Evolutionary conservation across 2,888 invertebrate genomes (phyloP), one percentile per base, ranked within the genome.

Genomic region (Halictus quadricinctus): DNA sequence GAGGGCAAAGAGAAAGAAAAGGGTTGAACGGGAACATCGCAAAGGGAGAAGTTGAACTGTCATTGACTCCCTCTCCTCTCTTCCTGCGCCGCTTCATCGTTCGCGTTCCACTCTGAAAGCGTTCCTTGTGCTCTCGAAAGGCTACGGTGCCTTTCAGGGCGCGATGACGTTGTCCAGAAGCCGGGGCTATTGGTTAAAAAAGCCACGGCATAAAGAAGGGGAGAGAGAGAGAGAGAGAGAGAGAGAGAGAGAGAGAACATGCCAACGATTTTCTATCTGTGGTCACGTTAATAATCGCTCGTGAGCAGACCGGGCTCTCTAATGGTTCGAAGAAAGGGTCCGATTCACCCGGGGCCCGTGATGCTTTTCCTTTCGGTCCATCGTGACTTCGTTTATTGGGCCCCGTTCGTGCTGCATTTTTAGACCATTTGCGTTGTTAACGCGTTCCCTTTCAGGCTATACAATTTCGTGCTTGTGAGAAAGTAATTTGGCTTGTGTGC

Each of bases 11-110:
- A 15, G 72, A 74, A 48, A 69, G 50, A 54, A 72, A 50, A 72
- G 46, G 43, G 60, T 41, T 15, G 66, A 41, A 70, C 36, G 72
- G 50, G 54, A 66, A 25, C 60, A 74, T 72, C 15, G 79, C 69
- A 73, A 78, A 73, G 79, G 86, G 79, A 85, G 82, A 85, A 82
- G 82, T 83, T 81, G 81, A 72, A 84, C 87, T 86, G 87, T 87
- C 87, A 84, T 87, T 81, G 87, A 80, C 81, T 84, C 76, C 41
- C 75, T 81, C 85, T 74, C 29, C 75, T 81, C 81, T 21, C 54
- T 54, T 18, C 69, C 10, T 66, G 87, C 80, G 8, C 54, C 2
- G 72, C 81, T 81, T 83, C 83, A 83, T 87, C 86, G 80, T 77
- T 79, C 69, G 78, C 76, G 50, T 60, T 64, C 54, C 77, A 18